Evolutionary conservation across 2,888 invertebrate species (phyloP).

Genomic region (Netelia fuscicornis): DNA sequence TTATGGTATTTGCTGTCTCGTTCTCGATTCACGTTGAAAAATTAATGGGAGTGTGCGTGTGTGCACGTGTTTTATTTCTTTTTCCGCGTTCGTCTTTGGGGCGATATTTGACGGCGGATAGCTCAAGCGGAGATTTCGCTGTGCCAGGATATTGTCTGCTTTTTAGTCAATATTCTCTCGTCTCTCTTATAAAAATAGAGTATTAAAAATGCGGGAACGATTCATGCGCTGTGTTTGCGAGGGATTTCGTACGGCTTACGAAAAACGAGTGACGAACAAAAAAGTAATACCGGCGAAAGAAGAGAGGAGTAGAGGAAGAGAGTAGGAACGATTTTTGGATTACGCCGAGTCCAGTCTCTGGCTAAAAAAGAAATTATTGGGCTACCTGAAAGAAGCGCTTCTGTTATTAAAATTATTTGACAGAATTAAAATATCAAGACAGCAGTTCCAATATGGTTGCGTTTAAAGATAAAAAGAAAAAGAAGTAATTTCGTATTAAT

Average conservation of each 20-base stretch:
- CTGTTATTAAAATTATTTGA: background rate
- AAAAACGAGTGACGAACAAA: background rate
- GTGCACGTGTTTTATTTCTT: background rate
- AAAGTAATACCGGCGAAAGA: background rate
- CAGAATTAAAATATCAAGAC: background rate
- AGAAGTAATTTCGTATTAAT: background rate
- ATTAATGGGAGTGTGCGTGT: conserved; percentile 6
- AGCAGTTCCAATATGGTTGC: background rate
- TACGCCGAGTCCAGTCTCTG: background rate
- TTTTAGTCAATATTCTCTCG: background rate
- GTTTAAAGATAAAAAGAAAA: background rate
- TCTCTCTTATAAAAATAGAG: background rate
- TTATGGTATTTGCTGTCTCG: background rate
- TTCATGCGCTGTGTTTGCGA: conserved; percentile 24
- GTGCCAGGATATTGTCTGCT: background rate
- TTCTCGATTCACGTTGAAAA: conserved; percentile 10
- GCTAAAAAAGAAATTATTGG: background rate
- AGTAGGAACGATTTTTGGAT: background rate
- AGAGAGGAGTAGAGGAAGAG: background rate
- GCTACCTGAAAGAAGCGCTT: background rate
- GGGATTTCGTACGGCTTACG: conserved; percentile 9
- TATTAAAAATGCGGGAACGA: background rate
- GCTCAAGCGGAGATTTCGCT: background rate
- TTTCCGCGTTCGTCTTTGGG: background rate
- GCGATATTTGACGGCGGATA: conserved; percentile 9